Base-by-base conservation (phyloP, 2,113 vertebrate genomes). In the Hystrix brachyura region DNA sequence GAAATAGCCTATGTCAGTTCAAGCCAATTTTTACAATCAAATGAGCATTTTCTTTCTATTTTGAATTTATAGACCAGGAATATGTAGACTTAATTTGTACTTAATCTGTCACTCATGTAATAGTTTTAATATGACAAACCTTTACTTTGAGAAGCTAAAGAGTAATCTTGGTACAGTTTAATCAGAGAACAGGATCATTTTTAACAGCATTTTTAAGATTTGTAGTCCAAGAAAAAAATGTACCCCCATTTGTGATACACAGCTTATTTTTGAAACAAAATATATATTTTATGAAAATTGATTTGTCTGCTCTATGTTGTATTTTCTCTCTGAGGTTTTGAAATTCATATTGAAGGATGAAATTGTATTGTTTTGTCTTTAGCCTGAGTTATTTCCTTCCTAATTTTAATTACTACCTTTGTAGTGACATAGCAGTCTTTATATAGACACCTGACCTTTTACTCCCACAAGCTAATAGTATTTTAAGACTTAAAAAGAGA, bases 261-360 rank as follows among this genome's bases (percentile, higher is more conserved):
- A 18, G 19, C 53, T 34, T 92, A 90, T 72, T 89, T 96, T 97
- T 80, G 1, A 95, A 87, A 62, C 19, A 90, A 91, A 88, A 78
- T 57, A 27, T 27, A 81, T 92, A 88, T 92, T 87, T 96, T 38
- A 85, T 96, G n/a, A 9, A 94, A 78, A 94, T 91, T 94, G 78
- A 95, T 97, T 95, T 69, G 17, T 74, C 78, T 96, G 8, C 17
- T 53, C 8, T 83, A 10, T 17, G 38, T 93, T 93, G 91, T 78
- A 15, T 85, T 96, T 96, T 93, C 38, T 80, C 91, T 29, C 25
- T 88, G 34, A 93, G 69, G 5, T 84, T 94, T 94, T 81, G 32
- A 86, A 89, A 91, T 80, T 95, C 12, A 71, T 60, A 69, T 27
- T 83, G 25, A 55, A 27, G 3, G 7, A 94, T 85, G 57, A 87